These are phyloP conservation scores for Antheraea assamensis DNA, from an alignment of 2,888 invertebrate genomes.

Conservation along the genomic window DNA sequence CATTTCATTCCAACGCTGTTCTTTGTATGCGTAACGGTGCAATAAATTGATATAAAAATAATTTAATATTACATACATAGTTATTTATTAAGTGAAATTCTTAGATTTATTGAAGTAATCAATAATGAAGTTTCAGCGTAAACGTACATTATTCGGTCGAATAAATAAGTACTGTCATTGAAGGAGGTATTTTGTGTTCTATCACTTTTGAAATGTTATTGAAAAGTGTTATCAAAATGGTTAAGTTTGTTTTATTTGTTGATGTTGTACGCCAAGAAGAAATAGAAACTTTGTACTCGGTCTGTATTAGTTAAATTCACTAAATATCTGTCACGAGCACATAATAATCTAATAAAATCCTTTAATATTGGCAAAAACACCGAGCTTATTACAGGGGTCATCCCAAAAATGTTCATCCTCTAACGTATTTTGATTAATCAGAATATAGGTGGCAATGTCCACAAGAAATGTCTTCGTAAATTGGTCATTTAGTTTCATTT, in stretches of 20 bases:
- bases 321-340: not conserved
- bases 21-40: not conserved
- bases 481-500: conserved; percentile 20
- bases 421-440: conserved; percentile 75
- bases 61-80: not conserved
- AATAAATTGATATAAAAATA: not conserved
- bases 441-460: conserved; percentile 78
- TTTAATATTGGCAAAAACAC: conserved; percentile 72
- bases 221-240: conserved; percentile 43
- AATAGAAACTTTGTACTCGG: conserved; percentile 60
- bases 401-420: conserved; percentile 77
- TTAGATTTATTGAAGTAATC: no score
- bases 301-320: conserved; percentile 29
- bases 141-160: not conserved
- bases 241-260: conserved; percentile 56
- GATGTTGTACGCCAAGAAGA: conserved; percentile 63
- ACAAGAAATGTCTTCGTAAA: conserved; percentile 68
- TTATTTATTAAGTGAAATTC: not conserved
- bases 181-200: not conserved
- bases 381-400: conserved; percentile 83
- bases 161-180: not conserved
- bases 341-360: not conserved
- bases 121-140: not conserved
- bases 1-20: no score
- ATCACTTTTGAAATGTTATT: not conserved